Evolutionary conservation across 2,113 vertebrate species (phyloP), one percentile per base, ranked within the genome.

Genomic region (Hassar affinis): DNA sequence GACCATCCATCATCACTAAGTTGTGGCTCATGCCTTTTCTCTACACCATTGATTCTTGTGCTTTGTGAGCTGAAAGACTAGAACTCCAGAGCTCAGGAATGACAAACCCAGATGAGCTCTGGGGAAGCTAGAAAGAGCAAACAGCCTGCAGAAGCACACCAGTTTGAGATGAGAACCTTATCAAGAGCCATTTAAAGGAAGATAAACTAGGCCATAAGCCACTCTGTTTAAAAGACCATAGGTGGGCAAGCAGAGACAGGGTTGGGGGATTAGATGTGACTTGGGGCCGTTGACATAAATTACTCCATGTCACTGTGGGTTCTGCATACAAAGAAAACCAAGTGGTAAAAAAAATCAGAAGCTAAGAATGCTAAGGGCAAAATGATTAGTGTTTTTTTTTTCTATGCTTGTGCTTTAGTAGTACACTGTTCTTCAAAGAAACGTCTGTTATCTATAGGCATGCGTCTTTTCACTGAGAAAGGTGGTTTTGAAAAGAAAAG

Each of bases 321-420:
- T 89, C 82, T 90, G 88, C 89, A 88, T 54, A 85, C 79, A 84
- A 87, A 85, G 90, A 72, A 89, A 56, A 88, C 81, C 86, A 89
- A 86, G 88, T 61, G 78, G 88, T 88, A 91, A 92, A 92, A 42
- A 91, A 92, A 92, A 92, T 92, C 88, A 93, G 92, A 91, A 89
- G 87, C 91, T 89, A 90, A 91, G 90, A 93, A 89, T 86, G 87
- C 88, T 83, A 87, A 91, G 89, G 91, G 79, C 88, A 89, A 74
- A 77, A 88, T 90, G 93, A 93, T 88, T 93, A 91, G 87, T n/a
- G n/a, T 88, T 91, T 91, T 81, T 86, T 88, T 90, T 90, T 92
- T 85, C 88, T 78, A 86, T 84, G 81, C 82, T 64, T 72, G 85
- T 79, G 89, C 49, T 74, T 80, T 87, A 76, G 35, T 18, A 76